Evolutionary conservation across 2,113 vertebrate species (phyloP).

Genomic region (Rhinolophus sinicus): DNA sequence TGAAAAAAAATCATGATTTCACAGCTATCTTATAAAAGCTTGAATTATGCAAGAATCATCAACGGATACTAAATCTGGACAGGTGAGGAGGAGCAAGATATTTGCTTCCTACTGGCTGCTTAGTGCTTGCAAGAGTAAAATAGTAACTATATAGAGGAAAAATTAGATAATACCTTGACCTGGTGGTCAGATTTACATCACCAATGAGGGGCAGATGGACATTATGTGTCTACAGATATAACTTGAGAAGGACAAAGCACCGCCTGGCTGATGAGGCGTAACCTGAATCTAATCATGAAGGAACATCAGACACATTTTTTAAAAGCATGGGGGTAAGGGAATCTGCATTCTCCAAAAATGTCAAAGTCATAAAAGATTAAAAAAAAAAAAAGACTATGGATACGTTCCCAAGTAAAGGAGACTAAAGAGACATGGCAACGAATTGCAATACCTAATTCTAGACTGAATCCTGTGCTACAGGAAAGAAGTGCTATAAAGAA

Average conservation of each 20-base stretch:
- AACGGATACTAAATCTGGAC: neutral
- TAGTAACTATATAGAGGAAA: neutral
- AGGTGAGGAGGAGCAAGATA: neutral
- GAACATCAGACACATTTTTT: neutral
- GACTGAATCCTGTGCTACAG: neutral
- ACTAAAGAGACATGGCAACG: neutral
- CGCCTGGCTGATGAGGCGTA: neutral
- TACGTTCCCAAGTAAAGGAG: slow-evolving; percentile 23
- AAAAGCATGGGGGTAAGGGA: neutral
- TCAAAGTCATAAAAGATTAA: neutral
- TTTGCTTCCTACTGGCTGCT: neutral
- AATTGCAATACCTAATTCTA: slow-evolving; percentile 1
- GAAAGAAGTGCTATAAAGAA: neutral
- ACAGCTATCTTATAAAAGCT: neutral
- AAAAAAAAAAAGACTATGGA: neutral
- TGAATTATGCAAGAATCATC: neutral
- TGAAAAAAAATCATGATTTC: slow-evolving; percentile 6
- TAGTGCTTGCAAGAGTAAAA: neutral
- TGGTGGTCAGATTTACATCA: neutral
- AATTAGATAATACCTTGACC: slow-evolving; percentile 3
- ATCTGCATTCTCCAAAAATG: neutral
- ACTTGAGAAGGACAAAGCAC: neutral
- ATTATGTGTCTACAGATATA: neutral
- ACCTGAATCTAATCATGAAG: neutral
- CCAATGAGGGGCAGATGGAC: neutral